A percentile compares a stretch with the other conserved stretches of the same genome.
Evolutionary conservation across 2,113 vertebrate species (phyloP).

Genomic region (Strigops habroptila): DNA sequence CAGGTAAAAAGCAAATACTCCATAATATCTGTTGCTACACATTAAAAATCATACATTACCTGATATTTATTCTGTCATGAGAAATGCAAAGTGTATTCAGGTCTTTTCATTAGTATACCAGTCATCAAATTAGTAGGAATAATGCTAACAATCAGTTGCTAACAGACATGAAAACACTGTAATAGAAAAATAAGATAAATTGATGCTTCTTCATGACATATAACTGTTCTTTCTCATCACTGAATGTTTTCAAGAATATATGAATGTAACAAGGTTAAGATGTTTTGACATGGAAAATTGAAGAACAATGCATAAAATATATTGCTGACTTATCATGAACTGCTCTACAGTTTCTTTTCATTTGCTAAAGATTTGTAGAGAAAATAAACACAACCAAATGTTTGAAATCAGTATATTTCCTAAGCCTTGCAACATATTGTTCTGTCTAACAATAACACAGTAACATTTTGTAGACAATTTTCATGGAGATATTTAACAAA

Average conservation of each 20-base stretch:
- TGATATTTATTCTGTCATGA: background rate
- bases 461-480: background rate
- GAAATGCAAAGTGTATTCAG: background rate
- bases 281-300: background rate
- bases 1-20: background rate
- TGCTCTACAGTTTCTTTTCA: background rate
- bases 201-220: background rate
- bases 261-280: background rate
- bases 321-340: background rate
- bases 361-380: background rate
- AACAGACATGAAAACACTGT: background rate
- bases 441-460: background rate
- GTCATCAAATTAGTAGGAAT: background rate
- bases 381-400: background rate
- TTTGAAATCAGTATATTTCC: background rate
- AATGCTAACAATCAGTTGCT: background rate
- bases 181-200: background rate
- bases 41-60: background rate
- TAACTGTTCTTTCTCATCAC: background rate
- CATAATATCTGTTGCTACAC: background rate
- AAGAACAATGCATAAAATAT: background rate
- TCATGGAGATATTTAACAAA: background rate
- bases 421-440: background rate
- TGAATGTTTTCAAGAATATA: background rate
- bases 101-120: background rate